phyloP scores from a whole-genome alignment of 2,797 vertebrate species.

The Diglossa cyanea region DNA sequence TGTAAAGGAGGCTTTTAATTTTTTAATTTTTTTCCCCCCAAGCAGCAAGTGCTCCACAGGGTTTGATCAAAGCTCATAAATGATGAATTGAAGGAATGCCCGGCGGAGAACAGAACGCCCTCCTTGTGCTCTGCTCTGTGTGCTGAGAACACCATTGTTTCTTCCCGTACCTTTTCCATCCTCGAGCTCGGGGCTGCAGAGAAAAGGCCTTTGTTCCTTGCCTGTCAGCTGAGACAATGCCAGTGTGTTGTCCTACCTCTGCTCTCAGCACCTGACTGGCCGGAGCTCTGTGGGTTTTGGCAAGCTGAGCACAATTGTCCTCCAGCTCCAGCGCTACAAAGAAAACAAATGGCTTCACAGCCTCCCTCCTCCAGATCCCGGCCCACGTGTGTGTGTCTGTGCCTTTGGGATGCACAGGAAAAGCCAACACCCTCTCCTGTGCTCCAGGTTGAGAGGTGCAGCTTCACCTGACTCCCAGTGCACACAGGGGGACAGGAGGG shows the following conservation, averaged over 20 bases:
- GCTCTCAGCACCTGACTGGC: slow-evolving; percentile 47
- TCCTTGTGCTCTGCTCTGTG: slow-evolving; percentile 39
- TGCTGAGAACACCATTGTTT: slow-evolving; percentile 43
- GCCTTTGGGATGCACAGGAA: neutral
- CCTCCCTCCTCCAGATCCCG: neutral
- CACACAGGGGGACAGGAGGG: neutral
- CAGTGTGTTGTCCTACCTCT: slow-evolving; percentile 57
- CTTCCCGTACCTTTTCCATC: slow-evolving; percentile 46
- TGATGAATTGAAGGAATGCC: slow-evolving; percentile 53
- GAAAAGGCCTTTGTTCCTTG: slow-evolving; percentile 53
- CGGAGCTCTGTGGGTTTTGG: neutral
- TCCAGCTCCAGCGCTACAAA: neutral
- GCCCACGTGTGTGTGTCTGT: accelerated
- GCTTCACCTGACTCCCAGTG: neutral
- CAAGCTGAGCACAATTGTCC: neutral
- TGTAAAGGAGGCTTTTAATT: slow-evolving; percentile 31
- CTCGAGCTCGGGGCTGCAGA: neutral
- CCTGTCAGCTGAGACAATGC: slow-evolving; percentile 29
- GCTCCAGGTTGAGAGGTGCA: neutral
- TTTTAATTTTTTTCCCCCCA: neutral
- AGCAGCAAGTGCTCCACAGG: slow-evolving; percentile 14
- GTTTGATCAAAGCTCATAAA: slow-evolving; percentile 58
- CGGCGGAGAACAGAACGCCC: neutral
- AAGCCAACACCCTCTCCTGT: neutral
- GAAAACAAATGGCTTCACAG: neutral